Base-by-base conservation (phyloP, 2,888 invertebrate genomes). In the Sialis lutaria region DNA sequence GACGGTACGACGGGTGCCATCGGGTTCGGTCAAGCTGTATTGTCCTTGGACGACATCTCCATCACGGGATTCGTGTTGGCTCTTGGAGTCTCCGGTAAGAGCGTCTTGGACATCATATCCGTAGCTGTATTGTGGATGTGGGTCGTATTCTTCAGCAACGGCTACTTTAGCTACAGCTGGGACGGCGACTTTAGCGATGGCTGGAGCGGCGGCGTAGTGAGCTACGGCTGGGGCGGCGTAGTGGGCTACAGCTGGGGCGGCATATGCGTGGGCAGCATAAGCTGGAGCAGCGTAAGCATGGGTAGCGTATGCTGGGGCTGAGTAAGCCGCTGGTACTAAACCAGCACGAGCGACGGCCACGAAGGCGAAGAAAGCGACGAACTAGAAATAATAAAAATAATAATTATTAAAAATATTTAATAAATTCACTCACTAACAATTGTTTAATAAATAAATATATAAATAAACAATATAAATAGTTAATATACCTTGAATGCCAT, bases 291-390 rank as follows among this genome's bases (percentile, higher is more conserved):
- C 34, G 31, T 45, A 35, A 31, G 45, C 45, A 39, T 47, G 47
- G 45, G 52, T 47, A 35, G 63, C 58, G 13, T 41, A 35, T 40
- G 45, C 45, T 42, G 50, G 50, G 10, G 50, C 44, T 31, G 47
- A 44, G 34, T 47, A 49, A 30, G 47, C 49, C 30, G 42, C 46
- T 37, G 12, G 33, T 12, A 35, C 33, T 13, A 35, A 44, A 34
- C 35, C 34, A 34, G 44, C 44, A 37, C 46, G 47, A 46, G 52
- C 48, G 35, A 63, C 58, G 5, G 57, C 51, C 13, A 58, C 57
- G 51, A 62, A 62, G 49, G 58, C 57, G 6, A 60, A 60, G 1
- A 61, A 55, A 22, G 47, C 5, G 62, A 40, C 69, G n/a, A 31
- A 69, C 49, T 61, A 64, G 58, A 52, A 69, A 69, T 40, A 13